Evolutionary conservation across 2,888 invertebrate species (phyloP), one percentile per base, ranked within the genome.

Genomic region (Geophilus truncorum): DNA sequence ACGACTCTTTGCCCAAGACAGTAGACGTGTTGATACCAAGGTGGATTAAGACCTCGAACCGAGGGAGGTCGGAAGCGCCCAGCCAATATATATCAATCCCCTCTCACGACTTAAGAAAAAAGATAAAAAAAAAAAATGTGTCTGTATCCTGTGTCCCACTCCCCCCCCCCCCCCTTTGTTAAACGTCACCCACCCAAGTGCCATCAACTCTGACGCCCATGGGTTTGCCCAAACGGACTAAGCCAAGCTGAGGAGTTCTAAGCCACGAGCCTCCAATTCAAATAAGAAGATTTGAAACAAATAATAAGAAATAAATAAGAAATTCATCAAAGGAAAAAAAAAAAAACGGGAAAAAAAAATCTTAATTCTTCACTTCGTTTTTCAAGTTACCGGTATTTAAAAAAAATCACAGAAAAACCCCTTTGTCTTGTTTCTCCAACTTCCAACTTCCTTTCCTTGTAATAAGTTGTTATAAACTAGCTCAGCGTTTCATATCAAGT

Each of bases 241-340:
- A 80, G 80, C 80, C 80, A 75, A 80, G 80, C 75, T 80, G 80
- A 80, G 80, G 80, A 76, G 80, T 34, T 45, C 78, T 36, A 32
- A 36, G 34, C 77, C 36, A 32, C 36, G 34, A 77, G 77, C 32
- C 77, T 36, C 77, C 77, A 36, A 36, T 77, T 36, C n/a, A 15
- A 25, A 25, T 23, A 75, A 77, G 32, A 21, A 32, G 21, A 30
- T 21, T 30, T 9, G 15, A 77, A 12, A n/a, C 32, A 34, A 77
- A 12, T 34, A 77, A 3, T 9, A 15, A 70, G 5, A 70, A 70
- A 70, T 23, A 70, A 70, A 4, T 40, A 57, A 57, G 15, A 51
- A 51, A n/a, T 51, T 51, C 15, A 62, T 21, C 57, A 10, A 62
- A 10, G 10, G 21, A 23, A 21, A 62, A 62, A 9, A 9, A 51